phyloP scores from a whole-genome alignment of 2,113 vertebrate genomes.

The Bolborhynchus lineola region DNA sequence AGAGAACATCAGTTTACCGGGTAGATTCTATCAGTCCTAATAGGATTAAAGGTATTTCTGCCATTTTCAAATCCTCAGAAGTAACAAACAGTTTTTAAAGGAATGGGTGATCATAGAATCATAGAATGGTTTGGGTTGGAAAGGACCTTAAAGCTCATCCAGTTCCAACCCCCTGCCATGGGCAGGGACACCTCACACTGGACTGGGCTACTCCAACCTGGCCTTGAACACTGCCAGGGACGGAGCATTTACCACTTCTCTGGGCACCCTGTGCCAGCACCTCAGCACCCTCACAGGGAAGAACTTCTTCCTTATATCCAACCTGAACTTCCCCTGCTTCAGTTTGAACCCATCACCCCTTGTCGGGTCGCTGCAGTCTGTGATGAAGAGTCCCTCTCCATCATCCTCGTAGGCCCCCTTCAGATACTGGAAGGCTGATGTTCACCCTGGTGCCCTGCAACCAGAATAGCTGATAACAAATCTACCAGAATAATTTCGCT shows the following conservation, averaged over 20 bases:
- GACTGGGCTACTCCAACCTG: not conserved
- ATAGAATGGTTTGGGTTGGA: not conserved
- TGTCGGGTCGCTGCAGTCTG: not conserved
- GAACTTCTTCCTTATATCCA: not conserved
- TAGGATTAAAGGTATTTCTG: constrained; percentile 25
- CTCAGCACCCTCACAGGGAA: too few relatives aligned
- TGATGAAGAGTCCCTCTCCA: not conserved
- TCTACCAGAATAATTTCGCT: not conserved
- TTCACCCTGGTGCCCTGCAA: not conserved
- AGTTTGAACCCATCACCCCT: not conserved
- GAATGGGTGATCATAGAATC: not conserved
- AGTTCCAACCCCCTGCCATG: not conserved
- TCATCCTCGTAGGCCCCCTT: not conserved
- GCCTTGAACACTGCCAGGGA: not conserved
- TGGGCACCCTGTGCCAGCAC: too few relatives aligned
- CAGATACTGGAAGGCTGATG: not conserved
- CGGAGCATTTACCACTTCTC: not conserved
- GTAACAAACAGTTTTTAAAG: not conserved
- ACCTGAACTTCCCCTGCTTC: not conserved
- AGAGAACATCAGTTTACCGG: constrained; percentile 1
- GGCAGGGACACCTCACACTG: not conserved
- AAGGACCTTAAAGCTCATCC: not conserved
- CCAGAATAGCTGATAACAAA: not conserved
- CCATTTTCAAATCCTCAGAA: not conserved
- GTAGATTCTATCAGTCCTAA: constrained; percentile 13